phyloP scores from a whole-genome alignment of 2,113 vertebrate species.

The Clupea harengus region DNA sequence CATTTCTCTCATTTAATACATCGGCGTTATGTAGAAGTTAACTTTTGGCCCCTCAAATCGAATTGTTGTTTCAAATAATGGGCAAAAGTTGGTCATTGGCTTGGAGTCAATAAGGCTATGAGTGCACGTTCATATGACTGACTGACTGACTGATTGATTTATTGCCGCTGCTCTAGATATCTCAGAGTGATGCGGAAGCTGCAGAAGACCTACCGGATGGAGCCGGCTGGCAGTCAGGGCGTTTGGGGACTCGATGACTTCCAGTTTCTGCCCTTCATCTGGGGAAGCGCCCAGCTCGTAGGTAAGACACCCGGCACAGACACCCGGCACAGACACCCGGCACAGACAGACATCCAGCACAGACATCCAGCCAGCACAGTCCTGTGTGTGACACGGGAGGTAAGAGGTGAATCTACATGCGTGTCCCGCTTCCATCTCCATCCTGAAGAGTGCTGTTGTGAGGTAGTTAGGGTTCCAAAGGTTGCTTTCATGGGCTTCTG shows the following conservation, averaged over 20 bases:
- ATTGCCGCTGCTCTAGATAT: slow-evolving; percentile 73
- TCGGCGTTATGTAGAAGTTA: too few relatives aligned
- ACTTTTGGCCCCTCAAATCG: not conserved
- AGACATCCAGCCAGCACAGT: too few relatives aligned
- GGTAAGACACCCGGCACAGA: slow-evolving; percentile 60
- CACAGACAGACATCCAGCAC: too few relatives aligned
- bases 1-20: too few relatives aligned
- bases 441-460: too few relatives aligned
- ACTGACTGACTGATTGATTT: not conserved
- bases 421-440: too few relatives aligned
- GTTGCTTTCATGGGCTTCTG: too few relatives aligned
- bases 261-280: slow-evolving; percentile 97
- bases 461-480: too few relatives aligned
- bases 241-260: slow-evolving; percentile 98
- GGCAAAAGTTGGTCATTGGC: not conserved
- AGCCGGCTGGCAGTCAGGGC: slow-evolving; percentile 95
- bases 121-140: not conserved
- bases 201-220: slow-evolving; percentile 95
- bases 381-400: too few relatives aligned
- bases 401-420: too few relatives aligned
- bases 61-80: too few relatives aligned
- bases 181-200: slow-evolving; percentile 90
- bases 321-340: too few relatives aligned
- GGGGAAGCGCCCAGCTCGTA: slow-evolving; percentile 94
- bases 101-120: not conserved